These are phyloP conservation scores for Thymelicus lineola DNA, from an alignment of 2,888 invertebrate genomes.

Conservation along the genomic window DNA sequence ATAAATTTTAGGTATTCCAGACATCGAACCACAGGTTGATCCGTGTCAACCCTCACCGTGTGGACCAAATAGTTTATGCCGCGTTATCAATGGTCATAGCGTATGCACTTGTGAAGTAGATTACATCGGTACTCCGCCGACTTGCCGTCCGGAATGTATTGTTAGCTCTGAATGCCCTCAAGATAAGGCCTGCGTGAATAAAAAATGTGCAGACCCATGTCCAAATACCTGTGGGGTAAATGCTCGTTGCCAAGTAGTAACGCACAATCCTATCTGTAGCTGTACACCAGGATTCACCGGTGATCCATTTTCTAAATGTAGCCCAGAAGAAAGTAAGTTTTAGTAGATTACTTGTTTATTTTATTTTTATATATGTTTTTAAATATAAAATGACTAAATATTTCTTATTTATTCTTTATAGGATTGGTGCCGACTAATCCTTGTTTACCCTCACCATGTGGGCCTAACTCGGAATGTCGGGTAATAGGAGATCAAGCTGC, in stretches of 20 bases:
- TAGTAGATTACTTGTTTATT: neutral
- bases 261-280: slow-evolving; percentile 95
- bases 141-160: slow-evolving; percentile 93
- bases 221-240: slow-evolving; percentile 92
- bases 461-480: slow-evolving; percentile 92
- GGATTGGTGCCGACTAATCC: slow-evolving; percentile 83
- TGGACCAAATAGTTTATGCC: slow-evolving; percentile 92
- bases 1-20: slow-evolving; percentile 52
- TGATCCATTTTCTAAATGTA: slow-evolving; percentile 91
- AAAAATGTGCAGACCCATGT: slow-evolving; percentile 93
- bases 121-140: slow-evolving; percentile 91
- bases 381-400: neutral
- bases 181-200: slow-evolving; percentile 91
- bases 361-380: neutral
- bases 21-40: slow-evolving; percentile 65
- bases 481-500: slow-evolving; percentile 93
- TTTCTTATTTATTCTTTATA: slow-evolving; percentile 44
- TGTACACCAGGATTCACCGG: slow-evolving; percentile 92
- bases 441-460: slow-evolving; percentile 93
- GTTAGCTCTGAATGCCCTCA: slow-evolving; percentile 93
- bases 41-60: slow-evolving; percentile 94
- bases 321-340: slow-evolving; percentile 85
- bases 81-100: slow-evolving; percentile 90
- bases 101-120: slow-evolving; percentile 91
- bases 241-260: slow-evolving; percentile 92